A percentile compares a stretch with the other conserved stretches of the same genome.
These are phyloP conservation scores for Trichonephila inaurata DNA, from an alignment of 1,140 invertebrate genomes.

Conservation along the genomic window DNA sequence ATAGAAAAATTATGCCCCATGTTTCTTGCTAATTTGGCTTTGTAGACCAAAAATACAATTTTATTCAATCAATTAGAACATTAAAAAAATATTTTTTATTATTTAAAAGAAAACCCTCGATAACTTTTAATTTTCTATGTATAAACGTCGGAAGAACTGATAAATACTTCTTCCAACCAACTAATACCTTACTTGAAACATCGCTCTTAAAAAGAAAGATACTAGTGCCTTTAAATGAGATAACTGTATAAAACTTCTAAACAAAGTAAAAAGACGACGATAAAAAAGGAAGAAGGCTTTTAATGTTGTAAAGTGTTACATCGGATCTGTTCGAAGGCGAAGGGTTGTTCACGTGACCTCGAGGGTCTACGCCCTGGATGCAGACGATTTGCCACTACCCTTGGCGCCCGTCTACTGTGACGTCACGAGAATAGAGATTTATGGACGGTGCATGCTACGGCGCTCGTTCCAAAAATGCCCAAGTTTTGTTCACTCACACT, in stretches of 20 bases:
- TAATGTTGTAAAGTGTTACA: slow-evolving; percentile 48
- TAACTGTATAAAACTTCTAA: slow-evolving; percentile 23
- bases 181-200: neutral
- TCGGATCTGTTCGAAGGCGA: slow-evolving; percentile 14
- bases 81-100: too few species aligned
- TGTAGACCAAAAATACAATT: too few species aligned
- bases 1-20: too few species aligned
- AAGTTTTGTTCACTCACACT: neutral
- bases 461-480: slow-evolving; percentile 13
- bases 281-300: slow-evolving; percentile 25
- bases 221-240: slow-evolving; percentile 11
- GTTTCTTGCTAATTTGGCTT: too few species aligned
- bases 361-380: slow-evolving; percentile 70
- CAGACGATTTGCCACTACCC: slow-evolving; percentile 68
- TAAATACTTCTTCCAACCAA: too few species aligned
- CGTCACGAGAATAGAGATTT: slow-evolving; percentile 68
- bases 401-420: slow-evolving; percentile 63
- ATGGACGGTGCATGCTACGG: slow-evolving; percentile 32
- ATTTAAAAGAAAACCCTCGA: too few species aligned
- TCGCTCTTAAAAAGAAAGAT: neutral
- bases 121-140: too few species aligned
- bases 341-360: slow-evolving; percentile 13
- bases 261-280: neutral
- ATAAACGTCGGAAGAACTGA: too few species aligned
- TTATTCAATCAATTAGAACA: too few species aligned